Evolutionary conservation across 2,797 vertebrate genomes (phyloP), one percentile per base, ranked within the genome.

Genomic region (Clarias pachynema): DNA sequence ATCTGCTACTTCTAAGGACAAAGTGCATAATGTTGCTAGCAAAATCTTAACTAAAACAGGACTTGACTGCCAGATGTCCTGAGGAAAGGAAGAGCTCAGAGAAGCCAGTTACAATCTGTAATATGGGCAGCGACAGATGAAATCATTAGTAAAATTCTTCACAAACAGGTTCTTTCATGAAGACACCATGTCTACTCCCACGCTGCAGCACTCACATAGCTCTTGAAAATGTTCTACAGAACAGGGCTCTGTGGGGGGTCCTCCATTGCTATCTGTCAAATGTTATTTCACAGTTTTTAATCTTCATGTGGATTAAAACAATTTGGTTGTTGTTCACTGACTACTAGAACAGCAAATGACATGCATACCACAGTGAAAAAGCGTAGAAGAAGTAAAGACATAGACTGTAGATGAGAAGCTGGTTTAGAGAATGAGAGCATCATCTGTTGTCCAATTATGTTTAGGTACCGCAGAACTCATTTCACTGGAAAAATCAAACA

Each of bases 191-290:
- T 72, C 82, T 84, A 63, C 69, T 83, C 82, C 83, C 75, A 84
- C 80, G 65, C 56, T 73, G 40, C 31, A 56, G 29, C 60, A n/a
- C 73, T 87, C 79, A 83, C 22, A 26, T 77, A 86, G 86, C 65
- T 59, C 62, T 69, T 10, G 56, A 16, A 86, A 86, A 80, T 66
- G 65, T 83, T 70, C 34, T 26, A 31, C 8, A 70, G 78, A 60
- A 77, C 78, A 49, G 84, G 68, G 79, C 69, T 85, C 82, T 85
- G 81, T 68, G 5, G 68, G 66, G 84, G 80, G 66, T 65, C 74
- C 40, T 62, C 29, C 59, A 77, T 70, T 72, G 82, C 12, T 1
- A 81, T 85, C 74, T 53, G 73, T 79, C 53, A 70, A 29, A 84
- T 18, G 18, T 56, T 29, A 8, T 3, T 75, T 3, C 22, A 63